These are phyloP conservation scores for Dicyrtomina minuta DNA, from an alignment of 2,888 invertebrate genomes.

Conservation along the genomic window DNA sequence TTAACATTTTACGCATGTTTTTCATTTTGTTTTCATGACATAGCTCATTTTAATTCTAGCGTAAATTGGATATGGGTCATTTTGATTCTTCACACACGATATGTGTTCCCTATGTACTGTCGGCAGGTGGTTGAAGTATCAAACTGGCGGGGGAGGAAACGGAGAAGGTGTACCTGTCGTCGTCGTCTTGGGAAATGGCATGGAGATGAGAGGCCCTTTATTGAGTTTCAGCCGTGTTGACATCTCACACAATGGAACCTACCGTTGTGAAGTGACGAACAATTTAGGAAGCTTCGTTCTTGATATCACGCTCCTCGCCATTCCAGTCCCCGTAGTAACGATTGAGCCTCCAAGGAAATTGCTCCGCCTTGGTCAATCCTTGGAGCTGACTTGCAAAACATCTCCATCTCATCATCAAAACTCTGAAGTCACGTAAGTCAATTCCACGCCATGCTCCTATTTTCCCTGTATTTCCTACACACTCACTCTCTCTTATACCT, in stretches of 20 bases:
- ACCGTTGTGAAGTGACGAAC: conserved; percentile 45
- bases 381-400: conserved; percentile 45
- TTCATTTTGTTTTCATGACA: too few relatives aligned
- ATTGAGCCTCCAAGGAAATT: conserved; percentile 37
- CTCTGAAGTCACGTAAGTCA: conserved; percentile 34
- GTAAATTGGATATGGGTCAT: too few relatives aligned
- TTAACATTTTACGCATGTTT: too few relatives aligned
- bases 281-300: conserved; percentile 40
- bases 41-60: too few relatives aligned
- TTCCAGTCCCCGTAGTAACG: conserved; percentile 8
- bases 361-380: conserved; percentile 38
- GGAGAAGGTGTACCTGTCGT: conserved; percentile 35
- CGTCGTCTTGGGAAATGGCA: conserved; percentile 31
- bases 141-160: conserved; percentile 2
- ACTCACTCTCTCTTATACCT: too few relatives aligned
- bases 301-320: conserved; percentile 34
- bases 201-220: conserved; percentile 40
- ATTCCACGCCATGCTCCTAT: background rate
- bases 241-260: conserved; percentile 43
- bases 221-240: conserved; percentile 39
- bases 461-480: background rate
- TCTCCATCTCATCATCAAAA: conserved; percentile 34
- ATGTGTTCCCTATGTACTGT: conserved; percentile 11
- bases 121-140: conserved; percentile 45
- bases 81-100: too few relatives aligned